A percentile compares a stretch with the other conserved stretches of the same genome.
Evolutionary conservation across 2,888 invertebrate species (phyloP).

Genomic region (Platycnemis pennipes): DNA sequence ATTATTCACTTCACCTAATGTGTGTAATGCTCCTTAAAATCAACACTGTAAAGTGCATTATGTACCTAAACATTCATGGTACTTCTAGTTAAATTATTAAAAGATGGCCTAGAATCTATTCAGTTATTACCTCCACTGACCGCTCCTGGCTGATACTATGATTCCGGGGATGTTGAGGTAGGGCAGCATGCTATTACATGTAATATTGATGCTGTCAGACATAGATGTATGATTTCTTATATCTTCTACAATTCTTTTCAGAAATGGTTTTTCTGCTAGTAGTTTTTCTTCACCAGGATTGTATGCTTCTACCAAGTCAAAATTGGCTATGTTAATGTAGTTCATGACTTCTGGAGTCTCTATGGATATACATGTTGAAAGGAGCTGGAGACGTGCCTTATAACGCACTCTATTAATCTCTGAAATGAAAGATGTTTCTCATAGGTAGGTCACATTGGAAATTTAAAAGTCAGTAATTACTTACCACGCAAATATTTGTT

Average conservation of each 20-base stretch:
- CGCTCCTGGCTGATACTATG: background rate
- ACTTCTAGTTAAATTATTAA: no score
- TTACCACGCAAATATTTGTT: conserved; percentile 34
- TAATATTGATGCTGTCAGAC: background rate
- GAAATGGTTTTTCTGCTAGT: background rate
- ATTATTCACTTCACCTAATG: no score
- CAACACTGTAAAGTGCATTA: no score
- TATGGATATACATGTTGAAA: conserved; percentile 77
- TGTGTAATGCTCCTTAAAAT: no score
- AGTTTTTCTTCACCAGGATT: background rate
- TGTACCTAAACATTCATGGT: no score
- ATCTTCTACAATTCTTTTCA: background rate
- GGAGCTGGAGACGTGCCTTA: conserved; percentile 76
- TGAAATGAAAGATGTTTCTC: conserved; percentile 66
- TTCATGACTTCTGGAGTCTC: conserved; percentile 77
- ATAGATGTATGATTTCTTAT: background rate
- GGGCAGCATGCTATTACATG: background rate
- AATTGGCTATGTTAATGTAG: background rate
- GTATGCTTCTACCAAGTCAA: background rate
- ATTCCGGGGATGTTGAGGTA: conserved; percentile 32
- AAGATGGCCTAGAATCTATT: no score
- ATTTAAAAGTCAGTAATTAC: background rate
- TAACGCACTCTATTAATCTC: conserved; percentile 71
- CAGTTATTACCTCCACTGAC: background rate
- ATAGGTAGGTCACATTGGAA: background rate